phyloP scores from a whole-genome alignment of 2,797 vertebrate genomes.

The Lacerta bilineata region DNA sequence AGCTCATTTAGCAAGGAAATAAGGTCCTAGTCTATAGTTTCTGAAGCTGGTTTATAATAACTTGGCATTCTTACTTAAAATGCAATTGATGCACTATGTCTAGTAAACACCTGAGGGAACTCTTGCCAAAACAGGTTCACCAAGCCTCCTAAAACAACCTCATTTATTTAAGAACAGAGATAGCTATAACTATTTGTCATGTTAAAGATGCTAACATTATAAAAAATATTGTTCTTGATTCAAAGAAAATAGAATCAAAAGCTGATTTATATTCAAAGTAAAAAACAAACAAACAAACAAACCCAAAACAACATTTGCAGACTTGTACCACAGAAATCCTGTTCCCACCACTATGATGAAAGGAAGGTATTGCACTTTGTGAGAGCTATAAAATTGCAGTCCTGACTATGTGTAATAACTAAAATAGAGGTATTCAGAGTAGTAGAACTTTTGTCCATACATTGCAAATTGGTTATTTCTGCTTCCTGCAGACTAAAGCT shows the following conservation, averaged over 20 bases:
- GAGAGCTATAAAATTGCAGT: background rate
- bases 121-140: background rate
- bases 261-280: background rate
- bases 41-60: background rate
- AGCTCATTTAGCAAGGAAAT: slow-evolving; percentile 1
- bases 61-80: background rate
- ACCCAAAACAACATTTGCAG: background rate
- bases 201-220: slow-evolving; percentile 4
- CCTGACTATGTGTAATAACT: background rate
- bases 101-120: slow-evolving; percentile 27
- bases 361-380: slow-evolving; percentile 14
- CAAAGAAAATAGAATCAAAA: background rate
- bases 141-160: slow-evolving; percentile 13
- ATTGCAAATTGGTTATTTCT: slow-evolving; percentile 1
- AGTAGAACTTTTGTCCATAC: background rate
- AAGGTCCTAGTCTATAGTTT: slow-evolving; percentile 1
- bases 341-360: background rate
- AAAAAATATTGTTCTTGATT: background rate
- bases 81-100: slow-evolving; percentile 19
- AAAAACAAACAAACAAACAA: no score
- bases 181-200: slow-evolving; percentile 16
- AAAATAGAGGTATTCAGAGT: background rate
- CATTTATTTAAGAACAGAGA: background rate
- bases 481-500: background rate
- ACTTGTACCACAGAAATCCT: background rate